A percentile compares a stretch with the other conserved stretches of the same genome.
Evolutionary conservation across 2,888 invertebrate species (phyloP).

Genomic region (Embidobia sp.): DNA sequence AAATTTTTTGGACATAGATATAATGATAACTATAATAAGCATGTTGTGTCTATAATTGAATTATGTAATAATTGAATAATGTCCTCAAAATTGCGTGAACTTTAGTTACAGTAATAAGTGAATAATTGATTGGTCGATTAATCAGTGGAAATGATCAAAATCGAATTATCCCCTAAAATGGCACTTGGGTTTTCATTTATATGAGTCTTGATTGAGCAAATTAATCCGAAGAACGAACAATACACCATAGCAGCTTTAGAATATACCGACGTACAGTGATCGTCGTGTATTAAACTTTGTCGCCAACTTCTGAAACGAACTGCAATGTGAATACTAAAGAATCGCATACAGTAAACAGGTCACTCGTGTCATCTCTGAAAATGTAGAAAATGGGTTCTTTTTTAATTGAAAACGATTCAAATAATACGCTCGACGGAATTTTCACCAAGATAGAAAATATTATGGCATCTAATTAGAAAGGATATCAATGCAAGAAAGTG

Average conservation of each 20-base stretch:
- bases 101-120: background rate
- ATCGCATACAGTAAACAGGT: background rate
- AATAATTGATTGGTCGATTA: conserved; percentile 21
- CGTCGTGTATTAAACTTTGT: conserved; percentile 13
- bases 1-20: too few species aligned
- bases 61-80: too few species aligned
- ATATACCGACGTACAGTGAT: conserved; percentile 27
- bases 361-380: too few species aligned
- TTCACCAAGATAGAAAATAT: too few species aligned
- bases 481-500: too few species aligned
- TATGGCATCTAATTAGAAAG: too few species aligned
- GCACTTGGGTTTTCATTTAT: conserved; percentile 28
- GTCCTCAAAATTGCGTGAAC: background rate
- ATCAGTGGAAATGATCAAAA: conserved; percentile 15
- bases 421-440: too few species aligned
- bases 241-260: conserved; percentile 52
- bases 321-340: background rate
- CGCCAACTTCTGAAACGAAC: conserved; percentile 17
- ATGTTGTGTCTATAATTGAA: too few species aligned
- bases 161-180: conserved; percentile 16
- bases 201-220: conserved; percentile 28
- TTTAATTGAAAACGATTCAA: too few species aligned
- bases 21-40: too few species aligned
- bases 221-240: conserved; percentile 53
- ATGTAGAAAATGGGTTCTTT: too few species aligned